A percentile compares a stretch with the other conserved stretches of the same genome.
Evolutionary conservation across 2,888 invertebrate genomes (phyloP).

Genomic region (Melolontha melolontha): DNA sequence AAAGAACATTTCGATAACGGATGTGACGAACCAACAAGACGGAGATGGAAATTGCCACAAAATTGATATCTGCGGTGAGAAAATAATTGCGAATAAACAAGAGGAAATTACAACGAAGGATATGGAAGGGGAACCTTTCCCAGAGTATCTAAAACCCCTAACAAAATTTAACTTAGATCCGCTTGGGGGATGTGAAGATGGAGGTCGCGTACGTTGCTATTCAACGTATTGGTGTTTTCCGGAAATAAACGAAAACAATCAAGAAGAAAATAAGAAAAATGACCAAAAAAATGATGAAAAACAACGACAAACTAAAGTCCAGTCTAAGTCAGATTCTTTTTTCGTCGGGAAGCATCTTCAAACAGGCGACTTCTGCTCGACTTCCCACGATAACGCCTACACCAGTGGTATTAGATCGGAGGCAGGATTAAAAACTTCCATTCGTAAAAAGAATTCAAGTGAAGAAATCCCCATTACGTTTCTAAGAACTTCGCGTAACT

Average conservation of each 20-base stretch:
- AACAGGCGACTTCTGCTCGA: background rate
- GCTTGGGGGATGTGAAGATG: background rate
- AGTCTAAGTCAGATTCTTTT: background rate
- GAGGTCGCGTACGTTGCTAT: slow-evolving; percentile 32
- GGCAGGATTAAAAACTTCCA: background rate
- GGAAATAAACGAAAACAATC: slow-evolving; percentile 11
- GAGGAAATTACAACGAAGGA: slow-evolving; percentile 12
- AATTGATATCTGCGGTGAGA: slow-evolving; percentile 31
- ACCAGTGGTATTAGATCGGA: slow-evolving; percentile 5
- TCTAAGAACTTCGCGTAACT: background rate
- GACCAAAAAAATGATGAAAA: background rate
- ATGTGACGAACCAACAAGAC: background rate
- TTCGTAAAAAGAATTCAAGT: background rate
- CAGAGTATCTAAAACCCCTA: slow-evolving; percentile 31
- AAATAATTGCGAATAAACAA: background rate
- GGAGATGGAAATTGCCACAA: slow-evolving; percentile 13
- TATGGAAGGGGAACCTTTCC: slow-evolving; percentile 17
- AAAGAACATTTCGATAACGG: slow-evolving; percentile 13
- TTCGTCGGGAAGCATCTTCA: too few relatives aligned
- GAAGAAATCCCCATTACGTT: background rate
- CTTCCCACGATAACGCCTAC: background rate
- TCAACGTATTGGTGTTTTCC: slow-evolving; percentile 43
- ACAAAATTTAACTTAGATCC: slow-evolving; percentile 30
- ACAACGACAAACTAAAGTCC: background rate
- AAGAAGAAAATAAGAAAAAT: background rate